phyloP scores from a whole-genome alignment of 2,113 vertebrate genomes.

The Lepus americanus region DNA sequence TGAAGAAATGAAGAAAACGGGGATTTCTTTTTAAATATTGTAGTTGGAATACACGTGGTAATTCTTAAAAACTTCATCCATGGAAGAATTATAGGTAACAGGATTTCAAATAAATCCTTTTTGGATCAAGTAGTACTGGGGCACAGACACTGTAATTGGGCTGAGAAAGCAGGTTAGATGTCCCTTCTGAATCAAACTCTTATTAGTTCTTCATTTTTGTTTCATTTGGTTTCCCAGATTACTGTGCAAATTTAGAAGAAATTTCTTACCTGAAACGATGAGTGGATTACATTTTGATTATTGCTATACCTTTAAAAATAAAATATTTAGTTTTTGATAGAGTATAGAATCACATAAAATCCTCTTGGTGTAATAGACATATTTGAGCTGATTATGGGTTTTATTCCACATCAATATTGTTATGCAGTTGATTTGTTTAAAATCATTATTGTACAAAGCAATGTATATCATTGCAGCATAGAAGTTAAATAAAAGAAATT shows the following conservation, averaged over 20 bases:
- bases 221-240: slow-evolving; percentile 15
- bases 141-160: background rate
- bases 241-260: background rate
- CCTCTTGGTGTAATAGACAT: background rate
- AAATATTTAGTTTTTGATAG: background rate
- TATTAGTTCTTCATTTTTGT: background rate
- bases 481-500: slow-evolving; percentile 29
- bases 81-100: slow-evolving; percentile 1
- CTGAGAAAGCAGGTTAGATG: background rate
- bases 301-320: background rate
- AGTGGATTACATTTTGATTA: background rate
- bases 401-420: slow-evolving; percentile 45
- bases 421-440: slow-evolving; percentile 40
- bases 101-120: slow-evolving; percentile 15
- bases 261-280: background rate
- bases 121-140: background rate
- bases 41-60: background rate
- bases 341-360: background rate
- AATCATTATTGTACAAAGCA: slow-evolving; percentile 1
- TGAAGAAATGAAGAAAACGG: background rate
- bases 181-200: background rate
- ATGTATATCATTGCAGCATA: background rate
- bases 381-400: slow-evolving; percentile 18
- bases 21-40: background rate
- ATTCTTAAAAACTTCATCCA: background rate